Base-by-base conservation (phyloP, 1,140 invertebrate genomes). In the Apis mellifera region DNA sequence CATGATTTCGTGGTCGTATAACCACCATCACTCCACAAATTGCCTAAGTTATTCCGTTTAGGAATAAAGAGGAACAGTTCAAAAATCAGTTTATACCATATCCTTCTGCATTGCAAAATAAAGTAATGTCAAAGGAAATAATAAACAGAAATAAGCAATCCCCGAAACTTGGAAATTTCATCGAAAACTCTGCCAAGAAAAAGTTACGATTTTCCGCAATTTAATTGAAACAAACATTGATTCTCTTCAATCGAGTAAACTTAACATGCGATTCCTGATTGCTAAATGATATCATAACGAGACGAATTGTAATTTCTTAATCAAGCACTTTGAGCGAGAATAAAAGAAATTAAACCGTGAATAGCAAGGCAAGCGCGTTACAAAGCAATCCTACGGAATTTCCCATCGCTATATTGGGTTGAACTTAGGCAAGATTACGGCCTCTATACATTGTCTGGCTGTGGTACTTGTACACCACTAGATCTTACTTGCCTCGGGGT, bases 391-490 rank as follows among this genome's bases (percentile, higher is more conserved):
- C 77, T 8, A 21, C 50, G 70, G 62, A 87, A 78, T 86, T 87
- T 81, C 81, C 66, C 86, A 66, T 86, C 75, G 60, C 72, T 64
- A 59, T 65, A 55, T 72, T 68, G 64, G 76, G 19, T 77, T 68
- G 65, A 87, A 87, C 86, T 87, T 86, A 70, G 82, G 68, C 73
- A 86, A 87, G 85, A 87, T 87, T 87, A 86, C 77, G 77, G 78
- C 62, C 71, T 54, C 82, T 78, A 71, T 70, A 71, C 84, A 83
- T 77, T 74, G 85, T 82, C 70, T 74, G 64, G 60, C 13, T 75
- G 48, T 69, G 77, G 70, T 73, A 75, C 55, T 50, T 48, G 32
- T 74, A 82, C 23, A 65, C 64, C n/a, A 65, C 64, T 19, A 21
- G 19, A 23, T n/a, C 52, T 54, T 72, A 48, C 50, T 84, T 60